Evolutionary conservation across 2,888 invertebrate genomes (phyloP).

Genomic region (Opisthograptis luteolata): DNA sequence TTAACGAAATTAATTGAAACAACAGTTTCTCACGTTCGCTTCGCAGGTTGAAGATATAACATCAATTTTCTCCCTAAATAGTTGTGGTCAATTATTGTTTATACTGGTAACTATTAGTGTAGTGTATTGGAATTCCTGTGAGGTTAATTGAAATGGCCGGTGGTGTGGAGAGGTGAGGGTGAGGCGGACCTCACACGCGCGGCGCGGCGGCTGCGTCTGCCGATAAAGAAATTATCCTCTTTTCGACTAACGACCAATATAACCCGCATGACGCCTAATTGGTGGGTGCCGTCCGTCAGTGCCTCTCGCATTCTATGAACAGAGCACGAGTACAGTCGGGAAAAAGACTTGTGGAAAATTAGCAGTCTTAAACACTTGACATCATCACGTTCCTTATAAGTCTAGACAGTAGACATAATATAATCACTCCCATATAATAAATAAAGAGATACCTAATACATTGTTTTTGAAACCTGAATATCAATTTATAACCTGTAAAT

Average conservation of each 20-base stretch:
- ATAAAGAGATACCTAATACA: too few relatives aligned
- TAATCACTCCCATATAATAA: too few relatives aligned
- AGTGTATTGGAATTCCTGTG: slow-evolving; percentile 34
- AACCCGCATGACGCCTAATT: slow-evolving; percentile 55
- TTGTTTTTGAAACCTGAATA: too few relatives aligned
- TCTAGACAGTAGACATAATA: too few relatives aligned
- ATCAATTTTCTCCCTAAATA: slow-evolving; percentile 37
- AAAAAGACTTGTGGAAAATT: too few relatives aligned
- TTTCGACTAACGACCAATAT: slow-evolving; percentile 65
- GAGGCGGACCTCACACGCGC: slow-evolving; percentile 68
- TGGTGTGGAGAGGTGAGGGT: slow-evolving; percentile 42
- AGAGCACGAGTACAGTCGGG: not conserved
- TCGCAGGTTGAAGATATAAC: slow-evolving; percentile 18
- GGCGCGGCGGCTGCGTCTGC: slow-evolving; percentile 39
- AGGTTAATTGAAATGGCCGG: slow-evolving; percentile 40
- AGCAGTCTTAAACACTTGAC: not conserved
- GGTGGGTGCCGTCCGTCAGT: slow-evolving; percentile 46
- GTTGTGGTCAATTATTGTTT: slow-evolving; percentile 36
- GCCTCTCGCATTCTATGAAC: slow-evolving; percentile 14
- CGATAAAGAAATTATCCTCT: slow-evolving; percentile 76
- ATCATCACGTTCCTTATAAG: too few relatives aligned
- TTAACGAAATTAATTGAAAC: slow-evolving; percentile 25
- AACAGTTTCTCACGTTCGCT: slow-evolving; percentile 35
- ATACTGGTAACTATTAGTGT: slow-evolving; percentile 31
- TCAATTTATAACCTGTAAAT: too few relatives aligned